Conservation (phyloP, 2,113 vertebrate genomes). For the Cynopterus brachyotis region DNA sequence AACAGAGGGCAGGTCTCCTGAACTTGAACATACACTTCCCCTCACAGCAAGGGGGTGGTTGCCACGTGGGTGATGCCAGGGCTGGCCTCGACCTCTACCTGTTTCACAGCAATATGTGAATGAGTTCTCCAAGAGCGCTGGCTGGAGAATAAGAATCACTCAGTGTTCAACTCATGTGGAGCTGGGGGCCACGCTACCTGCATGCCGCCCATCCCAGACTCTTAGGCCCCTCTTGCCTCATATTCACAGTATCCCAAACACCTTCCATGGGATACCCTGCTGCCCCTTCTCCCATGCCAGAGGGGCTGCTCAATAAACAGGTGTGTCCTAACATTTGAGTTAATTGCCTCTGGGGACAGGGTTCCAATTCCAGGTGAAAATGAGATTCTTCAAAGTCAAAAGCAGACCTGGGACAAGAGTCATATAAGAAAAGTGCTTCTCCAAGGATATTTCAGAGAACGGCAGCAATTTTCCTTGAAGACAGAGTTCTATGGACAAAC, state of each 20-base stretch:
- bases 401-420: not conserved
- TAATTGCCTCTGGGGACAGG: not conserved
- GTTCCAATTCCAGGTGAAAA: not conserved
- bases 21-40: not conserved
- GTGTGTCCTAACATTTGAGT: not conserved
- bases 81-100: not conserved
- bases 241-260: not conserved
- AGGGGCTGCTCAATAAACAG: not conserved
- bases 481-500: not conserved
- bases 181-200: not conserved
- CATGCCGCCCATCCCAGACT: not conserved
- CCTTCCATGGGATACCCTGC: too few species aligned
- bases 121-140: not conserved
- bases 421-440: not conserved
- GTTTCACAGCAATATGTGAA: not conserved
- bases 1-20: not conserved
- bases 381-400: not conserved
- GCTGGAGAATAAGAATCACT: not conserved
- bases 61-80: not conserved
- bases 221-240: not conserved
- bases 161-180: not conserved
- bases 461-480: not conserved
- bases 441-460: not conserved
- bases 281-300: not conserved
- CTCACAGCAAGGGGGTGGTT: not conserved